phyloP scores from a whole-genome alignment of 2,113 vertebrate species.

The Naja naja region DNA sequence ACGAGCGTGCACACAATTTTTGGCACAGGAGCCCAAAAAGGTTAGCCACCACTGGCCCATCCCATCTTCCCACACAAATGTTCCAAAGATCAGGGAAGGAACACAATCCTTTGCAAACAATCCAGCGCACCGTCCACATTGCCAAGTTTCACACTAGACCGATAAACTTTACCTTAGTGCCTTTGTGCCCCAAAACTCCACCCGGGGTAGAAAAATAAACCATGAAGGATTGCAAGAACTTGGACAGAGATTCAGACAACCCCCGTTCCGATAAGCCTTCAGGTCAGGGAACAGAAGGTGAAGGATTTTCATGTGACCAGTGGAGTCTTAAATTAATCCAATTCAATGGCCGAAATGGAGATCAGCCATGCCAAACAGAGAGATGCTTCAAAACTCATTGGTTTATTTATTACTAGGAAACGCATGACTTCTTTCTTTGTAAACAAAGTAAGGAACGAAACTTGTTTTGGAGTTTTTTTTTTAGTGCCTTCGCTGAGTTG shows the following conservation, averaged over 20 bases:
- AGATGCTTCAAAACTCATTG: neutral
- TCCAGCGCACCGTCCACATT: neutral
- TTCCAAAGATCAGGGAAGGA: neutral
- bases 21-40: no score
- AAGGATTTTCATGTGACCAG: neutral
- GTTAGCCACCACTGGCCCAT: no score
- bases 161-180: neutral
- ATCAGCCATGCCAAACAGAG: neutral
- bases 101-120: neutral
- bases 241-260: neutral
- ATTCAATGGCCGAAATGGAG: neutral
- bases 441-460: neutral
- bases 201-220: neutral
- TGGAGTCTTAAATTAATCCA: neutral
- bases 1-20: no score
- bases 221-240: neutral
- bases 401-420: neutral
- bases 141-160: neutral
- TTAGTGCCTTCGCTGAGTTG: neutral
- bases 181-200: neutral
- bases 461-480: neutral
- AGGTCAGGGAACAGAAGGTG: neutral
- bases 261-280: neutral
- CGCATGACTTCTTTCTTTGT: neutral
- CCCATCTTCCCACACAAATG: neutral